Percentiles rank a stretch among this genome's conserved stretches.
Evolutionary conservation across 2,888 invertebrate species (phyloP).

Genomic region (Dryocosmus kuriphilus): DNA sequence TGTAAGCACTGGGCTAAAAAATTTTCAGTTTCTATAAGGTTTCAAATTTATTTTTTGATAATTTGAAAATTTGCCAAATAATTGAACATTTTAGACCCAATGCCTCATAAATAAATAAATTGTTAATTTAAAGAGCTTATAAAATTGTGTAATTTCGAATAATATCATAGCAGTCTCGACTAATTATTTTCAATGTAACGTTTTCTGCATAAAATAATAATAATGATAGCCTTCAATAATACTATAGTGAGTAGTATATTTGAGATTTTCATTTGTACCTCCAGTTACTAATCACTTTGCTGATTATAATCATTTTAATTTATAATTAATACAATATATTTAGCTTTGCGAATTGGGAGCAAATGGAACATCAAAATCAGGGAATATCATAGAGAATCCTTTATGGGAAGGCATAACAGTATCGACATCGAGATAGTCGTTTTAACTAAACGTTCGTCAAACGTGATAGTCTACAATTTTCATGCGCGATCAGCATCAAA

Average conservation of each 20-base stretch:
- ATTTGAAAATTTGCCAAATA: too few relatives aligned
- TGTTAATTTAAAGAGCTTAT: too few relatives aligned
- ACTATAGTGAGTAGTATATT: not conserved
- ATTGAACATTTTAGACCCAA: too few relatives aligned
- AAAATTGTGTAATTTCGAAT: too few relatives aligned
- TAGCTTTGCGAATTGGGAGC: constrained; percentile 15
- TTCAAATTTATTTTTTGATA: too few relatives aligned
- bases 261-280: not conserved
- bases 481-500: constrained; percentile 24
- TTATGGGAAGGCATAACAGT: constrained; percentile 25
- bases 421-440: constrained; percentile 31
- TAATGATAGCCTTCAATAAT: too few relatives aligned
- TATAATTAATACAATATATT: not conserved
- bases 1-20: too few relatives aligned
- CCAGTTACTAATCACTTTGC: not conserved
- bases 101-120: too few relatives aligned
- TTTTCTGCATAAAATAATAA: too few relatives aligned
- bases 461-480: constrained; percentile 33
- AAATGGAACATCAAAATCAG: not conserved
- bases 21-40: too few relatives aligned
- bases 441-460: constrained; percentile 10
- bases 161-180: too few relatives aligned
- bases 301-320: not conserved
- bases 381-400: constrained; percentile 19
- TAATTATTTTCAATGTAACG: too few relatives aligned